Percentiles rank a stretch among this genome's conserved stretches.
Conservation (phyloP, 2,797 vertebrate genomes). For the Sebastes minor region DNA sequence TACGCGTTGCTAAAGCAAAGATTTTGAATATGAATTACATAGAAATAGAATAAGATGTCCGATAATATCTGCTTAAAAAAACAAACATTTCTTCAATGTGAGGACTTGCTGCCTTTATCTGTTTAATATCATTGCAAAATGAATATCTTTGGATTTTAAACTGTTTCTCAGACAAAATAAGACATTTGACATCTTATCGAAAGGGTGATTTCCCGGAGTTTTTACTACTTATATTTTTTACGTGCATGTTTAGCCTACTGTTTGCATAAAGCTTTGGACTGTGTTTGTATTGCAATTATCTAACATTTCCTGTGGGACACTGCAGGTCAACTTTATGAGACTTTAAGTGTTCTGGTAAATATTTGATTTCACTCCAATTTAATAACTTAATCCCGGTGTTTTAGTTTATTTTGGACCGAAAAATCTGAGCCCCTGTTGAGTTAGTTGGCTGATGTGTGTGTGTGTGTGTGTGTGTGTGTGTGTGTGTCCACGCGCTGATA, state of each 20-base stretch:
- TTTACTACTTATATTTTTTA: neutral
- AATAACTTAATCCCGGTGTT: neutral
- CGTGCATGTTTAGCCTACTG: neutral
- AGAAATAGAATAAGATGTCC: neutral
- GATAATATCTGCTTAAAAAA: neutral
- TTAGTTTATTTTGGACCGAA: neutral
- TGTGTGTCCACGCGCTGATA: constrained; percentile 20
- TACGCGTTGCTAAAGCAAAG: neutral
- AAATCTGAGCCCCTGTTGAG: neutral
- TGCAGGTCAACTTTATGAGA: neutral
- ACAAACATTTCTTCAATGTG: neutral
- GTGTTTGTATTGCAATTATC: neutral
- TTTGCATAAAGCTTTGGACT: neutral
- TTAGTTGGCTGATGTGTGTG: neutral
- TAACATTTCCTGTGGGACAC: neutral
- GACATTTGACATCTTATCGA: too few relatives aligned
- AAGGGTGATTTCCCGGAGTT: too few relatives aligned
- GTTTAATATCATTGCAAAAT: too few relatives aligned
- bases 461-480: neutral
- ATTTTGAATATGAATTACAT: neutral
- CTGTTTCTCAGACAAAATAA: neutral
- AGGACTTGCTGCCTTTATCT: neutral
- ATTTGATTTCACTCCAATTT: neutral
- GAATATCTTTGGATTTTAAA: neutral
- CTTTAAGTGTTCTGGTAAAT: neutral